Evolutionary conservation across 2,113 vertebrate species (phyloP).

Genomic region (Anhinga rufa): DNA sequence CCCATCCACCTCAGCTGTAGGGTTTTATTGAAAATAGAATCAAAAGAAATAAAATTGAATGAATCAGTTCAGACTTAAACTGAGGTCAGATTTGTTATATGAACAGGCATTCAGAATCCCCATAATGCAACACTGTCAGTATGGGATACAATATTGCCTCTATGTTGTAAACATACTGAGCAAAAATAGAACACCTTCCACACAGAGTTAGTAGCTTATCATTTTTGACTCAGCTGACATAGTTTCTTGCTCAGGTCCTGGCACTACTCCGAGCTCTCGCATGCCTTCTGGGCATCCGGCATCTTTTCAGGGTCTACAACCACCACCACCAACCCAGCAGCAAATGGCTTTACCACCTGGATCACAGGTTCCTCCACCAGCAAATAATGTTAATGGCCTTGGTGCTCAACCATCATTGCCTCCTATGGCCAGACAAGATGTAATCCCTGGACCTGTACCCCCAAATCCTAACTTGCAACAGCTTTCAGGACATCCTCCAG

Average conservation of each 20-base stretch:
- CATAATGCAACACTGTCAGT: neutral
- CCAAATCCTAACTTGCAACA: constrained; percentile 71
- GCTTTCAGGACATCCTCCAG: constrained; percentile 69
- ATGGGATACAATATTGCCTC: neutral
- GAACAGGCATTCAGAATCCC: neutral
- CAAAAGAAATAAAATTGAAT: neutral
- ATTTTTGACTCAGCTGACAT: neutral
- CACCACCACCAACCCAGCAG: constrained; percentile 58
- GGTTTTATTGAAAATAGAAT: neutral
- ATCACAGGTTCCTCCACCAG: constrained; percentile 69
- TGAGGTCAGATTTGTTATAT: neutral
- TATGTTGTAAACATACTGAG: neutral
- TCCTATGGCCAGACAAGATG: constrained; percentile 60
- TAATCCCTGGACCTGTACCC: constrained; percentile 69
- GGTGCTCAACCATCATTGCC: constrained; percentile 44
- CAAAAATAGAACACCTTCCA: neutral
- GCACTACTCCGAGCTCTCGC: constrained; percentile 33
- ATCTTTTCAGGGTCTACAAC: constrained; percentile 65
- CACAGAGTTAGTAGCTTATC: neutral
- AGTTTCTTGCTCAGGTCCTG: constrained; percentile 63
- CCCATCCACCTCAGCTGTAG: neutral
- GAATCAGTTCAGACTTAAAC: neutral
- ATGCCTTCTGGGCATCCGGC: constrained; percentile 47
- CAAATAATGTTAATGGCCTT: constrained; percentile 66
- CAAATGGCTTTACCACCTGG: constrained; percentile 63